phyloP scores from a whole-genome alignment of 2,888 invertebrate species.

The Nysson spinosus region DNA sequence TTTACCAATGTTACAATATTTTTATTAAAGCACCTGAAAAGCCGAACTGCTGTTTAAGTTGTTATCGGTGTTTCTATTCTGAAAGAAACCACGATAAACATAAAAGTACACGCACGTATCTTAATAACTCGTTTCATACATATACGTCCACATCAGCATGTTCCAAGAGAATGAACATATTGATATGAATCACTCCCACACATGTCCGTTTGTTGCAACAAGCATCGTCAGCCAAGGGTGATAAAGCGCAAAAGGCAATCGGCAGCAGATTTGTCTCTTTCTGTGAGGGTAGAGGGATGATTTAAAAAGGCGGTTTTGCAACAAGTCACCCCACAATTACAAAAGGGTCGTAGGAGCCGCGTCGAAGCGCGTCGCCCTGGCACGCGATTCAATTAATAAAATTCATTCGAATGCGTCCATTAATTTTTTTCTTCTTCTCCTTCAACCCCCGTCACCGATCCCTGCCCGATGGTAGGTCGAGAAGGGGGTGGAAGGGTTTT shows the following conservation, averaged over 20 bases:
- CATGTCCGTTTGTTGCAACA: slow-evolving; percentile 41
- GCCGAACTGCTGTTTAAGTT: too few species aligned
- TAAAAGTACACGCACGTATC: too few species aligned
- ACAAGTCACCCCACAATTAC: slow-evolving; percentile 62
- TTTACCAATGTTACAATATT: too few species aligned
- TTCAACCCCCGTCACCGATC: too few species aligned
- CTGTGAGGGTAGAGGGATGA: slow-evolving; percentile 31
- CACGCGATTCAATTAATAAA: slow-evolving; percentile 75
- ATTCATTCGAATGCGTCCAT: slow-evolving; percentile 74
- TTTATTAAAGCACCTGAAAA: too few species aligned
- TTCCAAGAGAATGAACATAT: slow-evolving; percentile 34
- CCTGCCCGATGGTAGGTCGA: too few species aligned
- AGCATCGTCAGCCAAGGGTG: slow-evolving; percentile 44
- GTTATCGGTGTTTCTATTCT: too few species aligned
- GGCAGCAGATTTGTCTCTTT: slow-evolving; percentile 47
- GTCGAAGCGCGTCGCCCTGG: slow-evolving; percentile 62
- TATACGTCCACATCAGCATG: slow-evolving; percentile 22
- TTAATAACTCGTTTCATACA: slow-evolving; percentile 30
- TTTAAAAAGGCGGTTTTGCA: slow-evolving; percentile 61
- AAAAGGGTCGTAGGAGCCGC: slow-evolving; percentile 57
- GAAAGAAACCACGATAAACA: too few species aligned
- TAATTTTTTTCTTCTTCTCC: slow-evolving; percentile 68
- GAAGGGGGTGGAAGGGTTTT: slow-evolving; percentile 69
- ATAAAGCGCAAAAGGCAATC: slow-evolving; percentile 60
- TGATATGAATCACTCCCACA: slow-evolving; percentile 43